A percentile compares a stretch with the other conserved stretches of the same genome.
phyloP scores from a whole-genome alignment of 2,888 invertebrate species.

The Phanerotoma sp. region DNA sequence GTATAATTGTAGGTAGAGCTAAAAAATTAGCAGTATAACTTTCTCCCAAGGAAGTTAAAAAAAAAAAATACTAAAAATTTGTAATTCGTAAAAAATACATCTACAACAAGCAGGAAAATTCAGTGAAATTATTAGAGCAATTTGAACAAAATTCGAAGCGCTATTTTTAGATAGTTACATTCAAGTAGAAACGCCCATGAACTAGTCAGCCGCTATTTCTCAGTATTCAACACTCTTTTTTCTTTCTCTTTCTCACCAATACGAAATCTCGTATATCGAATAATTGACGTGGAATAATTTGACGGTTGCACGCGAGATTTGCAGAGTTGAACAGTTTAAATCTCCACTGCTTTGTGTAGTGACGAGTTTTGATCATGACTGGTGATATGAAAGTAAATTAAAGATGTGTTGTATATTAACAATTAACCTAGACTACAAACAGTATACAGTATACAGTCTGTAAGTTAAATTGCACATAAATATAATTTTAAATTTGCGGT shows the following conservation, averaged over 20 bases:
- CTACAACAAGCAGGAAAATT: too few relatives aligned
- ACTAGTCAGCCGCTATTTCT: conserved; percentile 2
- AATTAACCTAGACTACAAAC: conserved; percentile 1
- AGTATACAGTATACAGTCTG: too few relatives aligned
- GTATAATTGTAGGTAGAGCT: too few relatives aligned
- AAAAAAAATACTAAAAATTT: too few relatives aligned
- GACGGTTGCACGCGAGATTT: conserved; percentile 4
- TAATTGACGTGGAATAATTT: conserved; percentile 6
- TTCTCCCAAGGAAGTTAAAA: too few relatives aligned
- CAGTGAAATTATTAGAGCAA: too few relatives aligned
- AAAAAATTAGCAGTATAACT: too few relatives aligned
- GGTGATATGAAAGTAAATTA: neutral
- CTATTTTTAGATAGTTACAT: neutral
- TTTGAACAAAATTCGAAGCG: neutral
- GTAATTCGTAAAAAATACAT: too few relatives aligned
- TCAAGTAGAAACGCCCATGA: conserved; percentile 3
- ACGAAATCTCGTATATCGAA: neutral
- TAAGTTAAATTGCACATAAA: too few relatives aligned
- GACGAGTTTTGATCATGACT: neutral
- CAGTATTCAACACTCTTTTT: neutral
- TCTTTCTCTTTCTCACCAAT: neutral
- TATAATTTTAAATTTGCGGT: too few relatives aligned
- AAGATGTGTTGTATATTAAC: neutral
- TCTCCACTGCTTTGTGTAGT: neutral
- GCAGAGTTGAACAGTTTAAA: neutral